Evolutionary conservation across 2,888 invertebrate species (phyloP).

Genomic region (Pediacus dermestoides): DNA sequence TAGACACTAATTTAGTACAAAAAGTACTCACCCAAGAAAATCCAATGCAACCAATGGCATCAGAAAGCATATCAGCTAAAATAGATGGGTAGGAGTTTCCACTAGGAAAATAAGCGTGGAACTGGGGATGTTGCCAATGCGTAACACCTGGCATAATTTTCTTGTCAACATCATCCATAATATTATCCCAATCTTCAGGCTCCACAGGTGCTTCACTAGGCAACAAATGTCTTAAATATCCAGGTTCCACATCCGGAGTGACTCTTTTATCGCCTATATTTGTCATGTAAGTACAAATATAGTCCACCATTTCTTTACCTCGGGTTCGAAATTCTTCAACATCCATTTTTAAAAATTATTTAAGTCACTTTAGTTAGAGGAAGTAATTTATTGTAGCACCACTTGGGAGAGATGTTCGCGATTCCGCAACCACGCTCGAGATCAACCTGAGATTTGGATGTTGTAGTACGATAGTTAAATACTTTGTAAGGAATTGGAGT

Average conservation of each 20-base stretch:
- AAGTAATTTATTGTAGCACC: no score
- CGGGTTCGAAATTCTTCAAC: constrained; percentile 80
- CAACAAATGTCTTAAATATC: constrained; percentile 75
- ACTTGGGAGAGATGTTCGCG: no score
- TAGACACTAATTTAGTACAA: no score
- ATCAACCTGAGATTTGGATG: no score
- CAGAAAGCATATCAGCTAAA: constrained; percentile 94
- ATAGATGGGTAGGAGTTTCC: constrained; percentile 97
- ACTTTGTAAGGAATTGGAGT: no score
- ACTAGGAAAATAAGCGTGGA: constrained; percentile 98
- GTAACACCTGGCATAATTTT: constrained; percentile 95
- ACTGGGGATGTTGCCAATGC: constrained; percentile 98
- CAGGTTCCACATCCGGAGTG: constrained; percentile 87
- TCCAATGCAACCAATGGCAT: constrained; percentile 95
- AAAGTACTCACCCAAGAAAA: constrained; percentile 87
- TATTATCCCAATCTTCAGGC: constrained; percentile 81
- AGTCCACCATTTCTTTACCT: constrained; percentile 94
- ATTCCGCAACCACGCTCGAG: no score
- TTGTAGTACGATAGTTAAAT: no score
- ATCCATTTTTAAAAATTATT: constrained; percentile 76
- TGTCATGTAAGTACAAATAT: constrained; percentile 86
- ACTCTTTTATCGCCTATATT: constrained; percentile 77
- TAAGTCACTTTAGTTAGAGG: no score
- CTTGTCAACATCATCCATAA: constrained; percentile 85
- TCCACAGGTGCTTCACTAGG: constrained; percentile 78